Evolutionary conservation across 2,888 invertebrate genomes (phyloP).

Genomic region (Agrotis clavis): DNA sequence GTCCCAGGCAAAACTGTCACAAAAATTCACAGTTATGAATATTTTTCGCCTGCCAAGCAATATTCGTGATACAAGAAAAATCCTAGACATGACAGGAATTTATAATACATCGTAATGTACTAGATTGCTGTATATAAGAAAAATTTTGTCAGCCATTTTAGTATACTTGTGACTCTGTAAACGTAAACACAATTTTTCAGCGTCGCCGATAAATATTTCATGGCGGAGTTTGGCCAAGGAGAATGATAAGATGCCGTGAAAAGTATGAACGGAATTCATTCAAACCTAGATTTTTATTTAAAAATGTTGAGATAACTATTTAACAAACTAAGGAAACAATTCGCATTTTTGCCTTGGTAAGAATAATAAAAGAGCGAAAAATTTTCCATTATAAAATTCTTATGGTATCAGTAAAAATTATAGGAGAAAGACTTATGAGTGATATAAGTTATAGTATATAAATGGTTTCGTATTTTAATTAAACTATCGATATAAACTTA

Average conservation of each 20-base stretch:
- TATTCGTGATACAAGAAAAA: conserved; percentile 30
- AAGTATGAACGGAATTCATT: conserved; percentile 29
- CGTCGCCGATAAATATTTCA: conserved; percentile 54
- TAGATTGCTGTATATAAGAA: conserved; percentile 40
- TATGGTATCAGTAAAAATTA: too few species aligned
- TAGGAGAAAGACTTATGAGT: too few species aligned
- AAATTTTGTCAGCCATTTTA: conserved; percentile 25
- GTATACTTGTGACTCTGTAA: conserved; percentile 44
- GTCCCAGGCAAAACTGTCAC: neutral
- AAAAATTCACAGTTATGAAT: conserved; percentile 12
- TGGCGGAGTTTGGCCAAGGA: conserved; percentile 37
- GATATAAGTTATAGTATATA: too few species aligned
- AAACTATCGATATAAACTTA: conserved; percentile 30
- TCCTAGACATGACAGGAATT: conserved; percentile 39
- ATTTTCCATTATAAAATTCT: too few species aligned
- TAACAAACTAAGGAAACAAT: neutral
- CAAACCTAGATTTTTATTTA: conserved; percentile 26
- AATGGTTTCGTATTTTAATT: too few species aligned
- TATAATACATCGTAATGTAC: conserved; percentile 34
- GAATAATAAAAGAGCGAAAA: neutral
- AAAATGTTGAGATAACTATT: conserved; percentile 5
- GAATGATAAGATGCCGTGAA: conserved; percentile 45
- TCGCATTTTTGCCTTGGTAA: neutral
- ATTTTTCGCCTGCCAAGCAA: conserved; percentile 24
- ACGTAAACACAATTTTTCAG: conserved; percentile 59